phyloP scores from a whole-genome alignment of 2,113 vertebrate species.

The Lathamus discolor region DNA sequence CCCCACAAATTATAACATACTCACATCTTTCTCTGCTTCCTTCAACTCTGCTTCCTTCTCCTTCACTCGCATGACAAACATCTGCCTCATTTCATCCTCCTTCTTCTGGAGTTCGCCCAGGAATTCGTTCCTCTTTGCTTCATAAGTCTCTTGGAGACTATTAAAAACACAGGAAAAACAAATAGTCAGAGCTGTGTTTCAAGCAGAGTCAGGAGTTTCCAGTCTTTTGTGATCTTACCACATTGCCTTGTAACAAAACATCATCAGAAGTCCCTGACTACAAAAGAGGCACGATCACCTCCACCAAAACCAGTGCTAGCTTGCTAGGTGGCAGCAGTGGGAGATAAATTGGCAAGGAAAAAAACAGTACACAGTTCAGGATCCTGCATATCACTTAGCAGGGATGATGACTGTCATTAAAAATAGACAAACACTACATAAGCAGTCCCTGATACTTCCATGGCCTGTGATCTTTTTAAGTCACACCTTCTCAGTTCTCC shows the following conservation, averaged over 20 bases:
- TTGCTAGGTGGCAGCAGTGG: background rate
- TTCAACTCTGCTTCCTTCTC: slow-evolving; percentile 88
- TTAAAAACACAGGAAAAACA: background rate
- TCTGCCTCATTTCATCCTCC: slow-evolving; percentile 90
- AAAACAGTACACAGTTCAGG: rapidly evolving
- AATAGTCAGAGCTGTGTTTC: background rate
- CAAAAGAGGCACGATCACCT: rapidly evolving
- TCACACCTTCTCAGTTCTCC: background rate
- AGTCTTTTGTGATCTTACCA: background rate
- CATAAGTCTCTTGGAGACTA: slow-evolving; percentile 88
- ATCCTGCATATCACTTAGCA: background rate
- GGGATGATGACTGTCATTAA: background rate
- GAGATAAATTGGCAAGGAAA: background rate
- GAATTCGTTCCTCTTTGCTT: slow-evolving; percentile 88
- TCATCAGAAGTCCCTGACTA: rapidly evolving
- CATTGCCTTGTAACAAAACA: rapidly evolving
- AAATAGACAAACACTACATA: rapidly evolving
- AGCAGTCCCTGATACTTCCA: background rate
- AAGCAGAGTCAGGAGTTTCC: background rate
- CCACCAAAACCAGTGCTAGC: rapidly evolving
- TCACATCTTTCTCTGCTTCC: slow-evolving; percentile 87
- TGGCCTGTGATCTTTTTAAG: background rate
- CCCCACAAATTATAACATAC: background rate
- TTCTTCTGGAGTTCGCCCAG: slow-evolving; percentile 85
- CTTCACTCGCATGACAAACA: slow-evolving; percentile 89